These are phyloP conservation scores for Oxytorus armatus DNA, from an alignment of 2,888 invertebrate species.

Conservation along the genomic window DNA sequence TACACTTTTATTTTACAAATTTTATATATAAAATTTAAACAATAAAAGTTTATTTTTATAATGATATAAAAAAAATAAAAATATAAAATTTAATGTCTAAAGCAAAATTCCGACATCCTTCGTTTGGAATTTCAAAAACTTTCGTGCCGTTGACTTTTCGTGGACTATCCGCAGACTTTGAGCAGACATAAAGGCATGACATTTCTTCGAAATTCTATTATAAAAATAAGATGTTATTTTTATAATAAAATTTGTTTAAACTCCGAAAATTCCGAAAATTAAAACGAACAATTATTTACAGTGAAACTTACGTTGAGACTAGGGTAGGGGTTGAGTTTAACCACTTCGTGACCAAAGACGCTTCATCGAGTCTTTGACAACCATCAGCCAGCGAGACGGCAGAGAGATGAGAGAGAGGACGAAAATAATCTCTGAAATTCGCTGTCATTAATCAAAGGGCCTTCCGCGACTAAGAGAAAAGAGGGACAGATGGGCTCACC, in stretches of 20 bases:
- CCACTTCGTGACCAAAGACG: slow-evolving; percentile 31
- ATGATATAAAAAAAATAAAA: background rate
- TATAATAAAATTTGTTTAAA: no score
- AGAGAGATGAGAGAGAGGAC: slow-evolving; percentile 50
- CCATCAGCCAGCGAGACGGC: background rate
- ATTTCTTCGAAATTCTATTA: no score
- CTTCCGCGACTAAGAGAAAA: slow-evolving; percentile 62
- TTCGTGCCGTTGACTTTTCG: no score
- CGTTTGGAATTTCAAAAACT: no score
- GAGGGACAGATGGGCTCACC: slow-evolving; percentile 39
- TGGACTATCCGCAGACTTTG: no score
- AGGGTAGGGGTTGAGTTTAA: slow-evolving; percentile 18
- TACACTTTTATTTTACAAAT: no score
- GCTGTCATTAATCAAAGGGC: slow-evolving; percentile 74
- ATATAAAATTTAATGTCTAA: no score
- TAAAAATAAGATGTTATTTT: no score
- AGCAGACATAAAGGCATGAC: no score
- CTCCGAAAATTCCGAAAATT: background rate
- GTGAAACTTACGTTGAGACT: background rate
- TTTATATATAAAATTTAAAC: no score
- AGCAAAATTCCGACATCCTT: background rate
- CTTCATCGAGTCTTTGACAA: slow-evolving; percentile 51
- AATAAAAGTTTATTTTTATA: background rate
- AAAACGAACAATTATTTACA: background rate
- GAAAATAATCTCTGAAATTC: slow-evolving; percentile 73